Base-by-base conservation (phyloP, 2,888 invertebrate genomes). In the Yponomeuta cagnagella region DNA sequence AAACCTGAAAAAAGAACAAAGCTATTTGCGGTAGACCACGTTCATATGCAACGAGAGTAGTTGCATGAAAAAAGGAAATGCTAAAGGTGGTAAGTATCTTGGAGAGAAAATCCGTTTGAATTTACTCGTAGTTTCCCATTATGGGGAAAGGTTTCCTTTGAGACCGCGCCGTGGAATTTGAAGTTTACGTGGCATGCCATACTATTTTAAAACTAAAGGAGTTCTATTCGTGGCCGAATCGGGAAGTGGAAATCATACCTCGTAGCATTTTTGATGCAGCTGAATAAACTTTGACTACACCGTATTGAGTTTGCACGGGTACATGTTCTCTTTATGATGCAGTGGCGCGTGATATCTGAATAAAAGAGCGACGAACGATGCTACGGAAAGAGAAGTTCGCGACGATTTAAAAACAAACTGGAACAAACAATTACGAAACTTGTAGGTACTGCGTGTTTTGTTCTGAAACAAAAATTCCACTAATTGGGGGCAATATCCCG, bases 1-100 rank as follows among this genome's bases (percentile, higher is more conserved):
- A 65, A 65, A 65, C 30, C 68, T 65, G 67, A 70, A 68, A 68
- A 72, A 71, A 72, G 72, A 72, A 70, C 72, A 72, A 72, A 70
- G 71, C 68, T 64, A 71, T 71, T 72, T 71, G 63, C 68, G 33
- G 68, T 66, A 63, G 63, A 43, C 68, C 67, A 71, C 70, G 71
- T 67, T 48, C 70, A 71, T 68, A 71, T 71, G 70, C 70, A 72
- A 71, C 72, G 72, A 71, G 65, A 65, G 65, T 65, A 64, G 10
- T 12, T 10, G 65, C 30, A 65, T 65, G 65, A 65, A 65, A 65
- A 65, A 65, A 58, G 52, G 52, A 58, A 58, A 58, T 1, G 10
- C 65, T 31, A 33, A 33, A 31, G 65, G 65, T 65, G 31, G 65
- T 31, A 65, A 65, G 65, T 33, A 10, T 65, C 65, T 65, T 31